phyloP scores from a whole-genome alignment of 2,888 invertebrate species.

The Campaea margaritaria region DNA sequence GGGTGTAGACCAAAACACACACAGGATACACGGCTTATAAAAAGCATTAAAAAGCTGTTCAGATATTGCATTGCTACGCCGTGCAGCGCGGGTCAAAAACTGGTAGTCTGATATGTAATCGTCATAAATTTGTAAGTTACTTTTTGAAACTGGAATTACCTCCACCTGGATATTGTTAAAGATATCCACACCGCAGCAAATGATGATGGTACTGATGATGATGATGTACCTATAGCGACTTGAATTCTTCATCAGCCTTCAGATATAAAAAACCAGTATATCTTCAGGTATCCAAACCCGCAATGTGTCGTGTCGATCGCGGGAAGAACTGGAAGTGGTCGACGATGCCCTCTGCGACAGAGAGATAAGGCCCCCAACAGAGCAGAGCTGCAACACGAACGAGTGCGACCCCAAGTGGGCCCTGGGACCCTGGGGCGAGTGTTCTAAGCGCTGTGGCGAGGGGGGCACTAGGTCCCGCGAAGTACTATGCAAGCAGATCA shows the following conservation, averaged over 20 bases:
- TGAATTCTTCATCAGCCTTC: too few species aligned
- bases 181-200: background rate
- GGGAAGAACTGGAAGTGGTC: constrained; percentile 89
- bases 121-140: too few species aligned
- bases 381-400: constrained; percentile 89
- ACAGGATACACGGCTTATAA: too few species aligned
- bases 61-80: too few species aligned
- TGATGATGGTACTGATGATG: too few species aligned
- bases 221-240: too few species aligned
- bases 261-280: background rate
- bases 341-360: constrained; percentile 92
- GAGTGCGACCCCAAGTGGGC: constrained; percentile 94
- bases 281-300: constrained; percentile 89
- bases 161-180: too few species aligned
- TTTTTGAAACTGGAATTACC: too few species aligned
- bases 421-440: constrained; percentile 91
- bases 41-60: too few species aligned
- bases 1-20: too few species aligned
- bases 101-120: too few species aligned
- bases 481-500: constrained; percentile 92
- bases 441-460: constrained; percentile 92
- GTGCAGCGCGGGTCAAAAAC: too few species aligned
- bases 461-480: constrained; percentile 89
- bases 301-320: constrained; percentile 92
- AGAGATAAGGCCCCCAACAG: constrained; percentile 88